Conservation (phyloP, 1,140 invertebrate genomes). For the Gryllus bimaculatus region DNA sequence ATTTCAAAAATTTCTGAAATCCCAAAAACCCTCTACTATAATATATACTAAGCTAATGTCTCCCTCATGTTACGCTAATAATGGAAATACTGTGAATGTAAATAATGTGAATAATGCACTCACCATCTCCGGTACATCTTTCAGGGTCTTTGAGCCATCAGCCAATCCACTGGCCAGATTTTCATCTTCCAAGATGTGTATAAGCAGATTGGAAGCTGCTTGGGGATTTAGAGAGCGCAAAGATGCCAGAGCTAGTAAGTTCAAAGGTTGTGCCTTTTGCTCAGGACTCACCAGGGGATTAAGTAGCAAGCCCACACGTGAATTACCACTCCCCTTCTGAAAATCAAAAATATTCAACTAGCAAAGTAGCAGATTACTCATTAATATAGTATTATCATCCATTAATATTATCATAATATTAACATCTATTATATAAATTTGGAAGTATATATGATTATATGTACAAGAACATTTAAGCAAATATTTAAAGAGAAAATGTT, state of each 20-base stretch:
- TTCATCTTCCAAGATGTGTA: slow-evolving; percentile 54
- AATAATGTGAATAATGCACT: slow-evolving; percentile 1
- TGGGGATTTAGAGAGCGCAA: slow-evolving; percentile 45
- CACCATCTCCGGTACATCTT: slow-evolving; percentile 33
- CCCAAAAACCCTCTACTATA: neutral
- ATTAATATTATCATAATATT: no score
- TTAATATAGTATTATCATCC: no score
- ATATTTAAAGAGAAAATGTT: no score
- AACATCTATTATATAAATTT: no score
- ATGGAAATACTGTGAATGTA: no score
- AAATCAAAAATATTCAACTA: neutral
- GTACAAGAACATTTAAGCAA: no score
- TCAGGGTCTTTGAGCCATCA: slow-evolving; percentile 32
- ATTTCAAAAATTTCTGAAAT: neutral
- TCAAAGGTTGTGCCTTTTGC: slow-evolving; percentile 20
- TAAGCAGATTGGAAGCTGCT: slow-evolving; percentile 52
- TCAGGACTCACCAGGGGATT: slow-evolving; percentile 19
- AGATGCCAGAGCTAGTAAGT: slow-evolving; percentile 38
- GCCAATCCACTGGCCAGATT: slow-evolving; percentile 30
- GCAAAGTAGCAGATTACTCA: no score
- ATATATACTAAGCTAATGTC: neutral
- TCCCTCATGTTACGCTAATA: no score
- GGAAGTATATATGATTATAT: no score
- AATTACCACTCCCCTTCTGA: slow-evolving; percentile 27
- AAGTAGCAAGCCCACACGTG: slow-evolving; percentile 30